phyloP scores from a whole-genome alignment of 2,888 invertebrate species.

The Scaptomyza cyrtandrae region DNA sequence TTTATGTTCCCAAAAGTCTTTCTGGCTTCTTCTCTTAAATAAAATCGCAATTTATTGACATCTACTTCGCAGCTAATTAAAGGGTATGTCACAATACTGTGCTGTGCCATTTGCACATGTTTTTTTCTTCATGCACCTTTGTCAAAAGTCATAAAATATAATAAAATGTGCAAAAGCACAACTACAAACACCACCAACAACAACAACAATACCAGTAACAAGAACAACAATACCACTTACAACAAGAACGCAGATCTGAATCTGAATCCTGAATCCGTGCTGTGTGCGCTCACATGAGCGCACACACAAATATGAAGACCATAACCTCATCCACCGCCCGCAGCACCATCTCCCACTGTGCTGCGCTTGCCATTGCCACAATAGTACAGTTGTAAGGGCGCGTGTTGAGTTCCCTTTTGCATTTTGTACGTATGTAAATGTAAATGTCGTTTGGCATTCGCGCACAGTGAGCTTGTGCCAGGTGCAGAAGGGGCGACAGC shows the following conservation, averaged over 20 bases:
- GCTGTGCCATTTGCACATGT: slow-evolving; percentile 24
- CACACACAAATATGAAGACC: slow-evolving; percentile 71
- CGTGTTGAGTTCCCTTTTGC: slow-evolving; percentile 61
- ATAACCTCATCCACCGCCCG: slow-evolving; percentile 22
- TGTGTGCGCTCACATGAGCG: slow-evolving; percentile 67
- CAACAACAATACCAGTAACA: slow-evolving; percentile 36
- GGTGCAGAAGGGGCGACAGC: slow-evolving; percentile 21
- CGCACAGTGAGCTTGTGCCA: slow-evolving; percentile 71
- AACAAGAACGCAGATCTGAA: no score
- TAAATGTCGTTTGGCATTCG: slow-evolving; percentile 80
- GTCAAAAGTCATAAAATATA: slow-evolving; percentile 76
- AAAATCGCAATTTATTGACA: neutral
- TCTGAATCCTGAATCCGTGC: slow-evolving; percentile 48
- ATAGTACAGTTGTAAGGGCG: slow-evolving; percentile 50
- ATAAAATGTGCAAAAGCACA: slow-evolving; percentile 75
- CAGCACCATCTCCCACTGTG: neutral
- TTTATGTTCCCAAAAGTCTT: neutral
- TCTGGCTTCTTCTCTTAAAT: neutral
- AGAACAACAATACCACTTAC: no score
- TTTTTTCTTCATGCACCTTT: slow-evolving; percentile 54
- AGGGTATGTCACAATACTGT: slow-evolving; percentile 36
- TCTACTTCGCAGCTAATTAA: slow-evolving; percentile 16
- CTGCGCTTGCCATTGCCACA: neutral
- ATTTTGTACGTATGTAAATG: slow-evolving; percentile 70
- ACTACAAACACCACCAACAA: slow-evolving; percentile 65